Base-by-base conservation (phyloP, 2,888 invertebrate species). In the Bruchidius siliquastri region DNA sequence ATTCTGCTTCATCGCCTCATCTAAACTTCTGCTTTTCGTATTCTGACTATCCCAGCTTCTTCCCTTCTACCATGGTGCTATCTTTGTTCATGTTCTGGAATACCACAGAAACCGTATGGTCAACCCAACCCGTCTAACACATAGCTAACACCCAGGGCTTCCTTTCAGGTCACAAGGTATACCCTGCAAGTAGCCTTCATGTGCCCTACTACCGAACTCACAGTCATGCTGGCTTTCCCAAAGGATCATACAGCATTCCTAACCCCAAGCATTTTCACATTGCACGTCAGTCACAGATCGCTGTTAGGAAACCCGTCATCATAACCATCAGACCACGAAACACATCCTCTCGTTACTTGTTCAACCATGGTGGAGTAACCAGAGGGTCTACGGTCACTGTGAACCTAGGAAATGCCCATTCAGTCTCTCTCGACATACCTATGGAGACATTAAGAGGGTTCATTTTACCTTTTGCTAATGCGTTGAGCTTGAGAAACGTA, bases 191-290 rank as follows among this genome's bases (percentile, higher is more conserved):
- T 71, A 21, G 70, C 32, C 18, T n/a, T 2, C 20, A 22, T 71
- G 69, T 73, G 72, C 68, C 49, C 3, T 78, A 72, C 72, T 86
- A 86, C 80, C 83, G 87, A 78, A 86, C 86, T 32, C 79, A 83
- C 74, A 85, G 82, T 80, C 83, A 83, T 78, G 81, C 83, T 71
- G 86, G 86, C 67, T 81, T 86, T 68, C 87, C 86, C 10, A 84
- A 84, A 74, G 87, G 87, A 70, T 85, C 86, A 6, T 87, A 85
- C 77, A 71, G 77, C 70, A 76, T 82, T 20, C 87, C 87, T 71
- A 86, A 86, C 77, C 87, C 87, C 68, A 79, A 79, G 49, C 87
- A 87, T 77, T 87, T 83, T 81, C 87, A 87, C 77, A 81, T 86
- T 75, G 85, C 80, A 20, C 84, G 80, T 70, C 77, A 81, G 72